These are phyloP conservation scores for Venusia cambrica DNA, from an alignment of 2,888 invertebrate genomes.

Conservation along the genomic window DNA sequence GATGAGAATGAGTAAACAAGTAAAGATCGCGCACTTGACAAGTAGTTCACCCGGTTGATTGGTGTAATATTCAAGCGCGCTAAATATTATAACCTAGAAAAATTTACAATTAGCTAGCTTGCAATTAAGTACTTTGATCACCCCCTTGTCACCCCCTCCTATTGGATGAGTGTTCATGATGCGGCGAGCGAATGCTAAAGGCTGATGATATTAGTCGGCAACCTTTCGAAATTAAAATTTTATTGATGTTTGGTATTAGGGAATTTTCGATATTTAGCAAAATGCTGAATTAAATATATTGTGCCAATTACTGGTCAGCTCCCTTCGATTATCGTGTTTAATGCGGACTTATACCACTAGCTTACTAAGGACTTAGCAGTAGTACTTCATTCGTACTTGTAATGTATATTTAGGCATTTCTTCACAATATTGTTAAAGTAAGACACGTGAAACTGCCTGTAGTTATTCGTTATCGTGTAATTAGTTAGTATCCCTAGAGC, in stretches of 20 bases:
- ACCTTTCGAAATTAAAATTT: conserved; percentile 56
- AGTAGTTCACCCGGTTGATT: conserved; percentile 3
- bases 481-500: conserved; percentile 31
- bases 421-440: conserved; percentile 32
- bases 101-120: conserved; percentile 31
- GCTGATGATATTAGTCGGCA: conserved; percentile 37
- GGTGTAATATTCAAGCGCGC: conserved; percentile 9
- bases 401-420: conserved; percentile 36
- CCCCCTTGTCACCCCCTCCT: conserved; percentile 44
- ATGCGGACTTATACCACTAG: conserved; percentile 58
- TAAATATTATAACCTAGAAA: conserved; percentile 11
- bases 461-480: conserved; percentile 20
- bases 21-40: conserved; percentile 17
- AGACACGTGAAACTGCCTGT: conserved; percentile 26
- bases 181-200: conserved; percentile 41
- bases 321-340: conserved; percentile 54
- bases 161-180: conserved; percentile 43
- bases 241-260: conserved; percentile 53
- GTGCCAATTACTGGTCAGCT: conserved; percentile 64
- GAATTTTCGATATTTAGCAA: conserved; percentile 63
- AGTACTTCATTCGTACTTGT: conserved; percentile 61
- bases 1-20: conserved; percentile 83
- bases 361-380: conserved; percentile 61
- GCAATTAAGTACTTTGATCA: conserved; percentile 40
- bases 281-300: conserved; percentile 55